Conservation (phyloP, 2,113 vertebrate genomes). For the Turnix velox region DNA sequence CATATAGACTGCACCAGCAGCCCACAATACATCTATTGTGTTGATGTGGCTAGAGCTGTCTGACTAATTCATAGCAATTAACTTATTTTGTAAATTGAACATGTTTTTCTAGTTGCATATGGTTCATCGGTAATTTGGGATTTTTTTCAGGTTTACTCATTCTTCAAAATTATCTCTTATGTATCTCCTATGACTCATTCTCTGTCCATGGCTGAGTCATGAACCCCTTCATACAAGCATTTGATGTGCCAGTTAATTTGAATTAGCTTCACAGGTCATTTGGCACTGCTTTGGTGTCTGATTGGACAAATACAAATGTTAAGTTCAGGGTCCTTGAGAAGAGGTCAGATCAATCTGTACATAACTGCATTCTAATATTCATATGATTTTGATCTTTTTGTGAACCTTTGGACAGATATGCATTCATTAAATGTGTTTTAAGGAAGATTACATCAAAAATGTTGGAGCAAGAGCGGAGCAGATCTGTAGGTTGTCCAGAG, state of each 20-base stretch:
- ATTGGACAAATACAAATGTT: background rate
- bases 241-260: background rate
- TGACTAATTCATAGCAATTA: slow-evolving; percentile 45
- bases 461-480: background rate
- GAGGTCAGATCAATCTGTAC: background rate
- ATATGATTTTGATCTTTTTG: background rate
- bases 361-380: background rate
- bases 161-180: slow-evolving; percentile 30
- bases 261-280: background rate
- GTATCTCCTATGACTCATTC: slow-evolving; percentile 33
- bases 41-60: slow-evolving; percentile 31
- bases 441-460: background rate
- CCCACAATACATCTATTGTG: background rate
- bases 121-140: slow-evolving; percentile 25
- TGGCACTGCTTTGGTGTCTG: background rate
- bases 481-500: background rate
- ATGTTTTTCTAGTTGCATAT: slow-evolving; percentile 40
- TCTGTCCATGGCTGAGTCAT: slow-evolving; percentile 33
- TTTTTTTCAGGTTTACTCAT: slow-evolving; percentile 45
- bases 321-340: background rate
- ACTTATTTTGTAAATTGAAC: slow-evolving; percentile 39
- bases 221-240: background rate
- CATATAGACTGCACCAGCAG: background rate
- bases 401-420: background rate
- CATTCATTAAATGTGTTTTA: background rate